Percentiles rank a stretch among this genome's conserved stretches.
Conservation (phyloP, 2,888 invertebrate genomes). For the Apotomis betuletana region DNA sequence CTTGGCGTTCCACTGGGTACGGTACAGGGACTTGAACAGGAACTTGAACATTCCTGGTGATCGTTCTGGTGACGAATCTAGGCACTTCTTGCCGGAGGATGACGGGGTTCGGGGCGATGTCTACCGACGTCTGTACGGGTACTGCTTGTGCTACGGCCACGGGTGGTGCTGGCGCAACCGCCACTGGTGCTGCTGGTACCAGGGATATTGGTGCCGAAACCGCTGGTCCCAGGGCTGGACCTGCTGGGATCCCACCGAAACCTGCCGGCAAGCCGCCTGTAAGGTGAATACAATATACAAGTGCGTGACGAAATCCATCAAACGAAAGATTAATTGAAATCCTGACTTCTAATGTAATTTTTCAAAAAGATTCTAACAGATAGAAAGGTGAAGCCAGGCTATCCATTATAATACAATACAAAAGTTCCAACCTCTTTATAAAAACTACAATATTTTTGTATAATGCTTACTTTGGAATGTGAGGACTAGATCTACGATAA, state of each 20-base stretch:
- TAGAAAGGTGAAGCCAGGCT: too few relatives aligned
- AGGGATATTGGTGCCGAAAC: slow-evolving; percentile 51
- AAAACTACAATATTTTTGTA: too few relatives aligned
- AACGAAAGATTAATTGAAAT: too few relatives aligned
- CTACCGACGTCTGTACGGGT: slow-evolving; percentile 69
- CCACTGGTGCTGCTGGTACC: slow-evolving; percentile 44
- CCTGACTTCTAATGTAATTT: too few relatives aligned
- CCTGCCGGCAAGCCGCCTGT: slow-evolving; percentile 33
- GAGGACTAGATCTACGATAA: too few relatives aligned
- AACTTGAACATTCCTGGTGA: slow-evolving; percentile 74
- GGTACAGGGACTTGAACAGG: slow-evolving; percentile 62
- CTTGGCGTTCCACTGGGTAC: slow-evolving; percentile 66
- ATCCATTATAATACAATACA: too few relatives aligned
- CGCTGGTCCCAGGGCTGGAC: slow-evolving; percentile 36
- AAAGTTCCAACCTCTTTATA: too few relatives aligned
- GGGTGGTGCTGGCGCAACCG: slow-evolving; percentile 46
- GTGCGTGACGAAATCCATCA: background rate
- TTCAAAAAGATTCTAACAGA: too few relatives aligned
- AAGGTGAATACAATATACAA: background rate
- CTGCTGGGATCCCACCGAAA: slow-evolving; percentile 41
- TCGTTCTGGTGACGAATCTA: slow-evolving; percentile 74
- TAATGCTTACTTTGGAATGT: too few relatives aligned
- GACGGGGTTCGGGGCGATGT: slow-evolving; percentile 74
- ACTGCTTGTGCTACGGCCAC: slow-evolving; percentile 51
- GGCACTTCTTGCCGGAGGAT: slow-evolving; percentile 76